These are phyloP conservation scores for Poeciliopsis prolifica DNA, from an alignment of 2,113 vertebrate species.

Conservation along the genomic window DNA sequence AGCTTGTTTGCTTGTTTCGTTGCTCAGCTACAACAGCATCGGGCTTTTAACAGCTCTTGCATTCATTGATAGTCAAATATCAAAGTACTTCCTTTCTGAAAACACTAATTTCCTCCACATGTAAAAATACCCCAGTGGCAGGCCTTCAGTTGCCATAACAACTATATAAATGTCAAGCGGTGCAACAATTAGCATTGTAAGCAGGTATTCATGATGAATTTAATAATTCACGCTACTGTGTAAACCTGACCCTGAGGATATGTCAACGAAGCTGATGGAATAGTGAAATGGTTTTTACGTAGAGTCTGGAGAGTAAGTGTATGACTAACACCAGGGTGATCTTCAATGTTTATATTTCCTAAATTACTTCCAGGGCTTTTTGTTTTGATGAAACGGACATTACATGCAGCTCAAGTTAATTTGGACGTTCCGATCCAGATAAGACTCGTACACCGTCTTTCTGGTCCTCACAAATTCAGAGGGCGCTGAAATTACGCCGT, in stretches of 20 bases:
- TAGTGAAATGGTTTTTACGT: conserved; percentile 15
- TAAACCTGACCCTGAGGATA: conserved; percentile 7
- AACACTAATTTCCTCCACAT: conserved; percentile 34
- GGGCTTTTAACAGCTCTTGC: conserved; percentile 7
- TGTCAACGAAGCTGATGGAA: background rate
- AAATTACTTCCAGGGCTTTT: conserved; percentile 24
- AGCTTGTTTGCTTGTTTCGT: conserved; percentile 4
- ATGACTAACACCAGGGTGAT: background rate
- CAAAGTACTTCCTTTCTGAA: conserved; percentile 21
- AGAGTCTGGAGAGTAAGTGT: conserved; percentile 1
- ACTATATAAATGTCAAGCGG: conserved; percentile 40
- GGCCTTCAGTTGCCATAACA: conserved; percentile 52
- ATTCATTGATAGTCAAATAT: conserved; percentile 42
- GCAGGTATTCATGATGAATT: conserved; percentile 18
- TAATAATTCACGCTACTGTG: conserved; percentile 1
- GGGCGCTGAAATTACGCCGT: background rate
- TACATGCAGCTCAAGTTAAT: background rate
- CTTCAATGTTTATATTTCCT: conserved; percentile 26
- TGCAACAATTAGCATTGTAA: conserved; percentile 29
- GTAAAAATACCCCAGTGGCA: conserved; percentile 32
- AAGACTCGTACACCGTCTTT: conserved; percentile 20
- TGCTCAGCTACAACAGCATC: conserved; percentile 16
- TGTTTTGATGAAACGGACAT: conserved; percentile 35
- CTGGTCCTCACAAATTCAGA: conserved; percentile 8
- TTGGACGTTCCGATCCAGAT: conserved; percentile 23